phyloP scores from a whole-genome alignment of 2,113 vertebrate genomes.

The Heterocephalus glaber region DNA sequence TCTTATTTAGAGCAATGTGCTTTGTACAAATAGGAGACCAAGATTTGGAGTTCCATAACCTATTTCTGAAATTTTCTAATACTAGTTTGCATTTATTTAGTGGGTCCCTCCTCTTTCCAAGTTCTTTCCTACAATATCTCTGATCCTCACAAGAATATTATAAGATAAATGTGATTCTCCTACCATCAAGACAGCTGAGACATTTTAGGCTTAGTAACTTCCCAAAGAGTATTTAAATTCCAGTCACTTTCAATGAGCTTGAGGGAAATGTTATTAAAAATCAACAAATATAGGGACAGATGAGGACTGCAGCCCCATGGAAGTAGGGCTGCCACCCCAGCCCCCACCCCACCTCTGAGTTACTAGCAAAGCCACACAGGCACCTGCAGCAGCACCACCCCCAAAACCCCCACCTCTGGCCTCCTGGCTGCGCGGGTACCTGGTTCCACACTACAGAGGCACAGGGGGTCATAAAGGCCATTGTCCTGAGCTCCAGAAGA shows the following conservation, averaged over 20 bases:
- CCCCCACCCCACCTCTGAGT: too few species aligned
- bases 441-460: too few species aligned
- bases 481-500: too few species aligned
- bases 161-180: neutral
- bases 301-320: too few species aligned
- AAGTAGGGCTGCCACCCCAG: too few species aligned
- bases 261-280: neutral
- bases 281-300: neutral
- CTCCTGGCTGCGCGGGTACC: too few species aligned
- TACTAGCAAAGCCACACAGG: too few species aligned
- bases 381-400: too few species aligned
- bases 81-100: neutral
- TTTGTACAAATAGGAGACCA: slow-evolving; percentile 8
- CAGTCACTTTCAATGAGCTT: neutral
- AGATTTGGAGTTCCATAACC: neutral
- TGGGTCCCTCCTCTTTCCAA: neutral
- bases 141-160: neutral
- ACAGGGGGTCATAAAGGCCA: too few species aligned
- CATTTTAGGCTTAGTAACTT: neutral
- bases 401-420: too few species aligned
- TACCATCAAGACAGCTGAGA: neutral
- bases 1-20: neutral
- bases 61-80: slow-evolving; percentile 2
- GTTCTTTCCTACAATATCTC: neutral
- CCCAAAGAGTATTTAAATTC: slow-evolving; percentile 28